A percentile compares a stretch with the other conserved stretches of the same genome.
Conservation (phyloP, 1,140 invertebrate genomes). For the Drosophila sp. region DNA sequence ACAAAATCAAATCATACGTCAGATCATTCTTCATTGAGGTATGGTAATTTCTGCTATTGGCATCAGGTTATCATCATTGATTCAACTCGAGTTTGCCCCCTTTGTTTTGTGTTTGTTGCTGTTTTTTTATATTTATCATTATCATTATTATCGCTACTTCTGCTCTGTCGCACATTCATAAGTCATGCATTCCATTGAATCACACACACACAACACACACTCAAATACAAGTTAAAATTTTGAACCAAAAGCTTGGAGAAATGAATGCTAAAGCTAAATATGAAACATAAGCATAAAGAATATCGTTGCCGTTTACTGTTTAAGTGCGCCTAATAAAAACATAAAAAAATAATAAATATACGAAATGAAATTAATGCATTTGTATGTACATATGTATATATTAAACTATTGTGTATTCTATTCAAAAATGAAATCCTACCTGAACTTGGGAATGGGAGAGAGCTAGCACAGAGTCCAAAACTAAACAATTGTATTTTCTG, state of each 20-base stretch:
- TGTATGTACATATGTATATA: conserved; percentile 63
- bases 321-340: conserved; percentile 68
- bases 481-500: conserved; percentile 58
- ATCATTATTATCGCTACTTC: conserved; percentile 44
- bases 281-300: conserved; percentile 57
- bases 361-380: conserved; percentile 62
- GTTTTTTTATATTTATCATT: conserved; percentile 34
- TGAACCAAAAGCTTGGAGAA: conserved; percentile 72
- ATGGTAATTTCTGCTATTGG: conserved; percentile 21
- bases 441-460: conserved; percentile 85
- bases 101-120: conserved; percentile 30
- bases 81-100: conserved; percentile 25
- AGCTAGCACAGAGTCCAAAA: conserved; percentile 84
- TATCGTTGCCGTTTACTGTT: conserved; percentile 52
- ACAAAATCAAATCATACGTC: conserved; percentile 37
- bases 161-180: conserved; percentile 31
- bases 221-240: conserved; percentile 17
- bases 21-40: conserved; percentile 44
- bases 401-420: conserved; percentile 81
- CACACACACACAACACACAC: conserved; percentile 17
- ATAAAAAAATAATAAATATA: conserved; percentile 48
- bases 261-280: conserved; percentile 83
- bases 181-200: conserved; percentile 35
- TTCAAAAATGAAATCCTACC: conserved; percentile 76
- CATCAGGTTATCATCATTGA: conserved; percentile 24